Base-by-base conservation (phyloP, 2,797 vertebrate species). In the Sarcoramphus papa region DNA sequence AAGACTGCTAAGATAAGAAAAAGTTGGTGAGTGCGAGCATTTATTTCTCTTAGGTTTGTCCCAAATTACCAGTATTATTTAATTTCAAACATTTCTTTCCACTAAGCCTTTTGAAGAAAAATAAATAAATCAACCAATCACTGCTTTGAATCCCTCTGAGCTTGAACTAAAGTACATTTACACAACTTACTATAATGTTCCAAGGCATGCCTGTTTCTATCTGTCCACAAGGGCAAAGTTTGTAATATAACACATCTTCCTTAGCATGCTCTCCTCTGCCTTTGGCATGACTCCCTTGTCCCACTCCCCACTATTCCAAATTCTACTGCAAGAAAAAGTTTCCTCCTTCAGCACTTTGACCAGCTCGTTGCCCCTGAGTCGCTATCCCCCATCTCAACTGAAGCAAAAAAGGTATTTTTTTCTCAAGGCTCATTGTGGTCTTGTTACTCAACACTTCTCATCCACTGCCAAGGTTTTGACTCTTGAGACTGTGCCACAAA, bases 351-450 rank as follows among this genome's bases (percentile, higher is more conserved):
- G 24, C 14, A 45, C 7, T 87, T 76, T 22, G 23, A 70, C 33
- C 17, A 35, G 7, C 21, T 50, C 4, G 0, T 37, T 67, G 23
- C 8, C 6, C 7, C 12, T 1, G 2, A 17, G 17, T 31, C 76
- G 4, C 10, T 54, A 8, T 45, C 8, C 14, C 24, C 28, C 0
- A 1, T 14, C 18, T 50, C 14, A 6, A 12, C 7, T 28, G 27
- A 75, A 70, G 13, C 4, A 57, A 62, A 86, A 69, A 41, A 5
- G 3, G 12, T 64, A 41, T 70, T 89, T 63, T 51, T 6, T 28
- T 72, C 53, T 75, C 53, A 59, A 33, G 40, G 37, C 11, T 78
- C n/a, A 41, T 2, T n/a, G 28, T 14, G 18, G 21, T 37, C 41
- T 35, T 62, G 12, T 27, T 47, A 65, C 37, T 35, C 40, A 37